Evolutionary conservation across 2,888 invertebrate species (phyloP), one percentile per base, ranked within the genome.

Genomic region (Eristalinus sepulchralis): DNA sequence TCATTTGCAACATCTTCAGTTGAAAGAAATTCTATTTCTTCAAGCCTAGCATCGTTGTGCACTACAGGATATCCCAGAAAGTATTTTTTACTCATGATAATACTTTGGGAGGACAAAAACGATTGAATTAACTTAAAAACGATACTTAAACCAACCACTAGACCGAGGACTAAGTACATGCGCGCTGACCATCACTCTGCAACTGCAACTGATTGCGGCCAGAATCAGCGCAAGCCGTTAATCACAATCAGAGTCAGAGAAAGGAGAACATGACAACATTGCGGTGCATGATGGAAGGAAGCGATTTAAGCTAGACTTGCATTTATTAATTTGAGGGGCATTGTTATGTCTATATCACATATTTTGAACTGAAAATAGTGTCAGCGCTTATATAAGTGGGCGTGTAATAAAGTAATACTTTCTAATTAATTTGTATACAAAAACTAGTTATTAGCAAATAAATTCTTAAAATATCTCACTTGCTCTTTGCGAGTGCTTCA

Each of bases 21-120:
- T 13, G 81, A 73, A 17, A 85, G 31, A 39, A 85, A 78, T 47
- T 78, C 77, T 11, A 85, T 81, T 85, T 85, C 85, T 70, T 85
- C 85, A 17, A 78, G 62, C 27, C 59, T 36, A 10, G 20, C 11
- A 0, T 77, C 64, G 33, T 47, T 53, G 0, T 8, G 72, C 3
- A 17, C 36, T 1, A 64, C 20, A 63, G 68, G 53, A 68, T 81
- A 55, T 22, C 77, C 77, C 34, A 85, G 73, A 0, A 81, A 64
- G 68, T 85, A 85, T 55, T 60, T 47, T 17, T 47, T 47, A 39
- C 77, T 82, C 85, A 85, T 85, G 17, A 8, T 77, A 10, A 1
- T 22, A 11, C 10, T 10, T 4, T 67, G n/a, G 31, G 59, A 53
- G 22, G 67, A 59, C 31, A 22, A 27, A 57, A 83, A 75, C 13